These are phyloP conservation scores for Scolanthus callimorphus DNA, from an alignment of 92 coral and sea anemone species.

Conservation along the genomic window DNA sequence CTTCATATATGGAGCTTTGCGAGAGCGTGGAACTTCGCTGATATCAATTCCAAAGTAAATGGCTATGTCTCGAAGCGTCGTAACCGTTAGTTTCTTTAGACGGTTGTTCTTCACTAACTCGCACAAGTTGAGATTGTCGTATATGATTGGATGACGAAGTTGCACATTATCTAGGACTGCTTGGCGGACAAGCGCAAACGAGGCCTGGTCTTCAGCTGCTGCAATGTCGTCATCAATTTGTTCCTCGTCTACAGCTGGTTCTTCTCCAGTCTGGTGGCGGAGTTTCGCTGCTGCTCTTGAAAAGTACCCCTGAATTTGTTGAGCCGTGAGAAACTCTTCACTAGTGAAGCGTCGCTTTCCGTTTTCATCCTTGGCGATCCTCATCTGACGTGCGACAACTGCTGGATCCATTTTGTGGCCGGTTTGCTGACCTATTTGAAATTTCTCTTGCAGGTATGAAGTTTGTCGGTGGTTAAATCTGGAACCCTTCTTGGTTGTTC, in stretches of 20 bases:
- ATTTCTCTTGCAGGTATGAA: conserved; percentile 37
- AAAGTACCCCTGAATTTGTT: conserved; percentile 53
- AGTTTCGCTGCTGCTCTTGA: conserved; percentile 46
- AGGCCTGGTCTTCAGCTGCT: conserved; percentile 1
- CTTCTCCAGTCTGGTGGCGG: conserved; percentile 12
- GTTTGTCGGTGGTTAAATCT: conserved; percentile 33
- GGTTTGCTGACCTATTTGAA: conserved; percentile 36
- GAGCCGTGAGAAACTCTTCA: conserved; percentile 38
- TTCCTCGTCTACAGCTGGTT: background rate
- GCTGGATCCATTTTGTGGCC: conserved; percentile 53
- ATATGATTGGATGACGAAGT: background rate
- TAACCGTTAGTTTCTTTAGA: background rate
- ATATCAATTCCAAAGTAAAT: background rate
- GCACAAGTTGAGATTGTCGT: background rate
- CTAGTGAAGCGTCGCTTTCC: conserved; percentile 36
- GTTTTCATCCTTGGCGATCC: conserved; percentile 30
- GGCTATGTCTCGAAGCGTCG: background rate
- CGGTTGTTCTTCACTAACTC: background rate
- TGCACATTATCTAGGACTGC: background rate
- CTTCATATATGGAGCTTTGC: background rate
- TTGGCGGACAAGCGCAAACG: background rate
- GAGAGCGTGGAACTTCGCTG: background rate
- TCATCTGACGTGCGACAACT: conserved; percentile 44
- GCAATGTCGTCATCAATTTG: no score
- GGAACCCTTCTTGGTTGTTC: conserved; percentile 10